Evolutionary conservation across 2,797 vertebrate genomes (phyloP).

Genomic region (Ptychadena robeensis): DNA sequence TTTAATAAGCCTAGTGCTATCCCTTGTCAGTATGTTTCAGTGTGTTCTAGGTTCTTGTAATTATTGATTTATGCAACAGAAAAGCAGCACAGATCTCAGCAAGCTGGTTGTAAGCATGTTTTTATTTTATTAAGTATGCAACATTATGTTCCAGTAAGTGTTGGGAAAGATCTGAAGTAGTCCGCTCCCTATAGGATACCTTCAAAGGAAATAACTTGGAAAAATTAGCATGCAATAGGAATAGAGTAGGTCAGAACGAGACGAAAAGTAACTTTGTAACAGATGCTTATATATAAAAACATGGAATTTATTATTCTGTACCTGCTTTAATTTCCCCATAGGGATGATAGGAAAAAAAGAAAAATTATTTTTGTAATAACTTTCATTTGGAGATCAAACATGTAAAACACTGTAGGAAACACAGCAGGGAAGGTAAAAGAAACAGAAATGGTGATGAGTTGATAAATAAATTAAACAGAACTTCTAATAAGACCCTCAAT

Average conservation of each 20-base stretch:
- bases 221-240: constrained; percentile 17
- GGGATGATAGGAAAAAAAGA: constrained; percentile 14
- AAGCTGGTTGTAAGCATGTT: constrained; percentile 14
- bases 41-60: neutral
- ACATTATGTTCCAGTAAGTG: constrained; percentile 15
- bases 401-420: constrained; percentile 19
- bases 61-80: constrained; percentile 36
- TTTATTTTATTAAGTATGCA: constrained; percentile 4
- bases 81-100: constrained; percentile 6
- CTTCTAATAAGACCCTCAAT: too few relatives aligned
- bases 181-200: neutral
- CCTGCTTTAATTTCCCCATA: constrained; percentile 33
- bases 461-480: constrained; percentile 13
- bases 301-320: constrained; percentile 2
- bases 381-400: constrained; percentile 33
- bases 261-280: constrained; percentile 14
- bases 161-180: constrained; percentile 10
- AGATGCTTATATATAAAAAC: constrained; percentile 9
- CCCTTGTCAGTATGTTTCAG: neutral
- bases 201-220: constrained; percentile 43
- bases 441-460: constrained; percentile 9
- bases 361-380: constrained; percentile 27
- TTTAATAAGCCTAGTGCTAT: neutral
- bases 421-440: constrained; percentile 18
- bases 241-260: constrained; percentile 15